These are phyloP conservation scores for Pandemis heparana DNA, from an alignment of 2,888 invertebrate species.

Conservation along the genomic window DNA sequence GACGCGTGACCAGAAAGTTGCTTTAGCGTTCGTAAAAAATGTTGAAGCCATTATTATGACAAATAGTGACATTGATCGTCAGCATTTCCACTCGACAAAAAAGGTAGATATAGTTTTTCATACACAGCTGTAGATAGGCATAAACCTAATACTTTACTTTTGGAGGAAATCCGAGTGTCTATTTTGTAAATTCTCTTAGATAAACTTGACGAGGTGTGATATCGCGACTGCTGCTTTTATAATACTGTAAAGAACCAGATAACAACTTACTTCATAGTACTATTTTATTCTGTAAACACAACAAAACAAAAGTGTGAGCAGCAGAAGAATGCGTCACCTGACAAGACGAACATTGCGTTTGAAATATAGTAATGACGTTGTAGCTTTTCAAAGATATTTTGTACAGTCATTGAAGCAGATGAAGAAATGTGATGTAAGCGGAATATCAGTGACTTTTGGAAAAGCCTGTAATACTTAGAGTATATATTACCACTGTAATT, in stretches of 20 bases:
- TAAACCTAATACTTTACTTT: neutral
- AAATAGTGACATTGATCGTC: slow-evolving; percentile 23
- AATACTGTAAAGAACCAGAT: too few relatives aligned
- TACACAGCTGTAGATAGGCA: neutral
- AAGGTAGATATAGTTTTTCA: neutral
- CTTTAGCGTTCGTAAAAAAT: slow-evolving; percentile 12
- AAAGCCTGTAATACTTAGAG: too few relatives aligned
- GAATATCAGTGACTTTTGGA: neutral
- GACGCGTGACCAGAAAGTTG: slow-evolving; percentile 26
- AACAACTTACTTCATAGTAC: neutral
- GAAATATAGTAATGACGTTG: neutral
- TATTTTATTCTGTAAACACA: neutral
- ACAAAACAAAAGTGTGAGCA: neutral
- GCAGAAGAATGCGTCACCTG: neutral
- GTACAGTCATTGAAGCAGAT: neutral
- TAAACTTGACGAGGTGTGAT: neutral
- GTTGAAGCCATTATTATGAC: slow-evolving; percentile 14
- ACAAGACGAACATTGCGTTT: neutral
- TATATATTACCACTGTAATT: too few relatives aligned
- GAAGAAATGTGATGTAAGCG: neutral
- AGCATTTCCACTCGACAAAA: slow-evolving; percentile 4
- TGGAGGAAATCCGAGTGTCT: neutral
- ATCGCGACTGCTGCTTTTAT: neutral
- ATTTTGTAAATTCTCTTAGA: neutral
- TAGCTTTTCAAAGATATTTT: neutral